A percentile compares a stretch with the other conserved stretches of the same genome.
phyloP scores from a whole-genome alignment of 2,888 invertebrate species.

The Acleris literana region DNA sequence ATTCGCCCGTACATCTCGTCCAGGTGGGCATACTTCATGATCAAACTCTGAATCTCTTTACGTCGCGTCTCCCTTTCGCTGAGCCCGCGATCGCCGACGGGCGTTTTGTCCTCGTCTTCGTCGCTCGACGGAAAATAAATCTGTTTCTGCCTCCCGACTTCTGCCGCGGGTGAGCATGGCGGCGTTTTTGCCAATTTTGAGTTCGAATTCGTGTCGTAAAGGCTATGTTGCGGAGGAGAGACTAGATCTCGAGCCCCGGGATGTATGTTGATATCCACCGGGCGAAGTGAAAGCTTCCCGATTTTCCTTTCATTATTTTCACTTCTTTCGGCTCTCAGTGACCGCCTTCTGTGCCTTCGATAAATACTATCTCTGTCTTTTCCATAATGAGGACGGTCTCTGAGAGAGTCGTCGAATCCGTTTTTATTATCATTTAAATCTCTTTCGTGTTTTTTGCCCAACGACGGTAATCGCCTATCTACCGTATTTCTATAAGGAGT shows the following conservation, averaged over 20 bases:
- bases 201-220: slow-evolving; percentile 63
- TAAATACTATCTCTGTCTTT: slow-evolving; percentile 81
- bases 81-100: slow-evolving; percentile 82
- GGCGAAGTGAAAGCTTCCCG: slow-evolving; percentile 78
- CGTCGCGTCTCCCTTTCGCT: slow-evolving; percentile 91
- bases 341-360: slow-evolving; percentile 80
- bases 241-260: slow-evolving; percentile 78
- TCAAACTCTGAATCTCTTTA: slow-evolving; percentile 92
- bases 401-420: slow-evolving; percentile 62
- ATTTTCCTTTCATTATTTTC: slow-evolving; percentile 80
- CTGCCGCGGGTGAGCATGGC: slow-evolving; percentile 67
- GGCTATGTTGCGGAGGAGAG: slow-evolving; percentile 73
- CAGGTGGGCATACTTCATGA: slow-evolving; percentile 91
- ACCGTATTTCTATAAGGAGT: slow-evolving; percentile 84
- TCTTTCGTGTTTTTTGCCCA: slow-evolving; percentile 61
- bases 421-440: slow-evolving; percentile 68
- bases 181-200: slow-evolving; percentile 60
- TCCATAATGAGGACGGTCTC: slow-evolving; percentile 62
- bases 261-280: slow-evolving; percentile 80
- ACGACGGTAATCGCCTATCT: slow-evolving; percentile 69
- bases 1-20: slow-evolving; percentile 87
- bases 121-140: slow-evolving; percentile 79
- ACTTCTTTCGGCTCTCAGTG: slow-evolving; percentile 85
- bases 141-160: slow-evolving; percentile 72
- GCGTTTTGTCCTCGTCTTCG: slow-evolving; percentile 79